Base-by-base conservation (phyloP, 2,888 invertebrate species). In the Clistopyga incitator region DNA sequence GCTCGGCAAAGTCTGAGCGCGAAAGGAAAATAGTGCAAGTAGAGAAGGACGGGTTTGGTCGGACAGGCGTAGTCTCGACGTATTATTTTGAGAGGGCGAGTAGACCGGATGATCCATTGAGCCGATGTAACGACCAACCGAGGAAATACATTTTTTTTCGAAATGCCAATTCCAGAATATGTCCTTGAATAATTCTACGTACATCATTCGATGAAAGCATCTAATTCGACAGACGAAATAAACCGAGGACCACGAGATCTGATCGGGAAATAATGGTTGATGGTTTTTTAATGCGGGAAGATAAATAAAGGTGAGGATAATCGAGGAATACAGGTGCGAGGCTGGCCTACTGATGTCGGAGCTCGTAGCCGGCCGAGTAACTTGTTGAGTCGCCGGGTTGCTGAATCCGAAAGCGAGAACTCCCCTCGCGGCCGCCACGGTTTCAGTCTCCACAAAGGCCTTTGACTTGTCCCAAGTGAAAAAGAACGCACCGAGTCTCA, bases 331-430 rank as follows among this genome's bases (percentile, higher is more conserved):
- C 68, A 45, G 34, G 20, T 42, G 70, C 47, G 20, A 45, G 38
- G n/a, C 45, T 74, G 64, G 50, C 61, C 56, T 50, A 34, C 50
- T 20, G 52, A 47, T 50, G 75, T 34, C 71, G 65, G 56, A 47
- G 65, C 47, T 71, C 34, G 75, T 52, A 70, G 54, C 78, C 81
- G 75, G 78, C 65, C 71, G 78, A 76, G 56, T 81, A 85, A 84
- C 85, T 84, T 85, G 84, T 84, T 85, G 85, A 85, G 84, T 85
- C 81, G 38, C 81, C 78, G 78, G 77, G 70, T 75, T 34, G 20
- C 71, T 64, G 70, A 59, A 79, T 72, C 42, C 38, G 74, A 52
- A 34, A 81, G 74, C 68, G 65, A 50, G 50, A 34, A 38, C n/a
- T 72, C 61, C 34, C 80, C 80, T 74, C 80, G 82, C 59, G 84